Evolutionary conservation across 2,888 invertebrate genomes (phyloP).

Genomic region (Drosophila mulleri): DNA sequence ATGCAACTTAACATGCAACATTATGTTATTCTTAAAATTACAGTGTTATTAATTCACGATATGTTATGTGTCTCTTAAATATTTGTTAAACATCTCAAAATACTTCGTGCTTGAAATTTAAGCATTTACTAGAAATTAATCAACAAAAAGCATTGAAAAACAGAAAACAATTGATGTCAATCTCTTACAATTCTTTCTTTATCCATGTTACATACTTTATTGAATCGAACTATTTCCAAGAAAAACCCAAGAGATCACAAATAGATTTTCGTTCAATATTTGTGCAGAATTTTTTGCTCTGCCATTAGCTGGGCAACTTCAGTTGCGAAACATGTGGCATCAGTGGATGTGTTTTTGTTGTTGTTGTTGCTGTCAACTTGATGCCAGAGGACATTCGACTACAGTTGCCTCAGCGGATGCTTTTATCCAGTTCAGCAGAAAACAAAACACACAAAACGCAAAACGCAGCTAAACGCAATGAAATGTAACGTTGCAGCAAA

Average conservation of each 20-base stretch:
- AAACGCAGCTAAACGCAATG: constrained; percentile 65
- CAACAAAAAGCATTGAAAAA: no score
- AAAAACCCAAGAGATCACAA: not conserved
- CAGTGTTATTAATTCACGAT: not conserved
- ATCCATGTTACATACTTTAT: no score
- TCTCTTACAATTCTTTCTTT: no score
- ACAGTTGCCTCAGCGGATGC: constrained; percentile 11
- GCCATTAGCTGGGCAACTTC: not conserved
- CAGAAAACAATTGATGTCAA: no score
- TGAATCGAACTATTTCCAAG: not conserved
- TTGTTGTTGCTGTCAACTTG: constrained; percentile 9
- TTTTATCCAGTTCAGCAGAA: constrained; percentile 22
- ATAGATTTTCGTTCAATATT: constrained; percentile 1
- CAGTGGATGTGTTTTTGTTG: constrained; percentile 2
- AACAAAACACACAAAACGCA: constrained; percentile 36
- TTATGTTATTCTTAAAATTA: no score
- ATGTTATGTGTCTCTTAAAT: no score
- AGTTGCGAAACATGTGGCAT: not conserved
- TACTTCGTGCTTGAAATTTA: no score
- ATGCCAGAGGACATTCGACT: constrained; percentile 16
- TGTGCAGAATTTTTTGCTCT: not conserved
- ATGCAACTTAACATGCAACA: no score
- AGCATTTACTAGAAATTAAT: no score
- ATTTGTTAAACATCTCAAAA: no score
- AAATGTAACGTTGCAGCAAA: constrained; percentile 64